Conservation (phyloP, 2,888 invertebrate species). For the Apamea crenata region DNA sequence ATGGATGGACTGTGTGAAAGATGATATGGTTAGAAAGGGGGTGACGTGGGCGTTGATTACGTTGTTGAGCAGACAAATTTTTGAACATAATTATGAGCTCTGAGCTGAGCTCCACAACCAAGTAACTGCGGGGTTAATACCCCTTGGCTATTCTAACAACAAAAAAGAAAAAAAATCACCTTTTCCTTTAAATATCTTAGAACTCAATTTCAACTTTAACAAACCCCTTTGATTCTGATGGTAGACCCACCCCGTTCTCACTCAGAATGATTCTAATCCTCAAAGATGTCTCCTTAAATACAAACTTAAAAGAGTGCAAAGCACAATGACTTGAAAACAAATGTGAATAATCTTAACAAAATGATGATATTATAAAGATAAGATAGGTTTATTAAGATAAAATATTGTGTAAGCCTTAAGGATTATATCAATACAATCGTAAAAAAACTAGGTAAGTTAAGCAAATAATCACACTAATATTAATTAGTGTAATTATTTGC, state of each 20-base stretch:
- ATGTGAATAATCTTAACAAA: neutral
- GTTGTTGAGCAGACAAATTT: no score
- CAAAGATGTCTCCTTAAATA: constrained; percentile 11
- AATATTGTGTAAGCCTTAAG: neutral
- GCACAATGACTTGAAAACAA: constrained; percentile 15
- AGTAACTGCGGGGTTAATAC: no score
- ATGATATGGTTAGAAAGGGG: no score
- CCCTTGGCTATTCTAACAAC: no score
- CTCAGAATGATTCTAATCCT: constrained; percentile 5
- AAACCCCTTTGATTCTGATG: neutral
- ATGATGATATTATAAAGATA: constrained; percentile 12
- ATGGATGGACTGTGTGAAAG: no score
- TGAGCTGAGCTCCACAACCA: no score
- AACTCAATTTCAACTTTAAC: constrained; percentile 22
- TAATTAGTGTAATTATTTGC: no score
- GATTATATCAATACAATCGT: constrained; percentile 10
- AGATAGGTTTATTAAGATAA: constrained; percentile 14
- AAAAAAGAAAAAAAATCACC: no score
- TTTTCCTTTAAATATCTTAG: constrained; percentile 10
- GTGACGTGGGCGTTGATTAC: no score
- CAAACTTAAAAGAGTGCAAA: neutral
- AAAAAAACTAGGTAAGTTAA: neutral
- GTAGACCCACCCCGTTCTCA: neutral
- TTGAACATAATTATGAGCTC: no score
- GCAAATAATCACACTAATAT: neutral